A percentile compares a stretch with the other conserved stretches of the same genome.
Conservation (phyloP, 1,140 invertebrate genomes). For the Trichogramma pretiosum region DNA sequence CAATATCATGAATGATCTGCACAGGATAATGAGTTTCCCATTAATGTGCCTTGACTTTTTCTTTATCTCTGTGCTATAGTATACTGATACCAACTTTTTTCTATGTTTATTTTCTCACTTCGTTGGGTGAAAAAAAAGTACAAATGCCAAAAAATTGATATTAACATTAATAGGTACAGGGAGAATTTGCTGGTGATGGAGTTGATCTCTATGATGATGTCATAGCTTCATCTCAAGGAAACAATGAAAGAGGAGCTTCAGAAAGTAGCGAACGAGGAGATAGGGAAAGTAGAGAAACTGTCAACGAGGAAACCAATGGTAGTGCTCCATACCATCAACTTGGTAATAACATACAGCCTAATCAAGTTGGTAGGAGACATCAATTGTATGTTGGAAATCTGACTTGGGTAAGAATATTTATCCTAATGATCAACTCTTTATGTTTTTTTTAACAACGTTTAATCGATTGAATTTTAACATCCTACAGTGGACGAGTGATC, state of each 20-base stretch:
- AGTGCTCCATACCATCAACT: constrained; percentile 55
- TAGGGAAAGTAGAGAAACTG: constrained; percentile 34
- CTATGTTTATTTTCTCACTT: too few relatives aligned
- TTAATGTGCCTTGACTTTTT: not conserved
- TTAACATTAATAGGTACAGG: constrained; percentile 50
- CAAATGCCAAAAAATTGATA: too few relatives aligned
- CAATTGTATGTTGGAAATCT: constrained; percentile 94
- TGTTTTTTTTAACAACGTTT: not conserved
- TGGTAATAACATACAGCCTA: constrained; percentile 61
- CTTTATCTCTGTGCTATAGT: too few relatives aligned
- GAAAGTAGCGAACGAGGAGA: constrained; percentile 32
- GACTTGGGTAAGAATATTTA: constrained; percentile 57
- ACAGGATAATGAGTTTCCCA: not conserved
- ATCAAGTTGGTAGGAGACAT: constrained; percentile 66
- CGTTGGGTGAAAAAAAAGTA: too few relatives aligned
- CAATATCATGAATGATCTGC: too few relatives aligned
- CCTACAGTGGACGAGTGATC: constrained; percentile 92
- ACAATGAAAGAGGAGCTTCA: constrained; percentile 35
- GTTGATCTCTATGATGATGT: constrained; percentile 96
- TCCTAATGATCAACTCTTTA: constrained; percentile 24
- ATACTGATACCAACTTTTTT: too few relatives aligned
- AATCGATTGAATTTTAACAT: constrained; percentile 9
- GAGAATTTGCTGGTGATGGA: constrained; percentile 75
- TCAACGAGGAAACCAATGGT: constrained; percentile 61
- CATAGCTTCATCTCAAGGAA: constrained; percentile 64